Base-by-base conservation (phyloP, 2,797 vertebrate genomes). In the Octomys mimax region DNA sequence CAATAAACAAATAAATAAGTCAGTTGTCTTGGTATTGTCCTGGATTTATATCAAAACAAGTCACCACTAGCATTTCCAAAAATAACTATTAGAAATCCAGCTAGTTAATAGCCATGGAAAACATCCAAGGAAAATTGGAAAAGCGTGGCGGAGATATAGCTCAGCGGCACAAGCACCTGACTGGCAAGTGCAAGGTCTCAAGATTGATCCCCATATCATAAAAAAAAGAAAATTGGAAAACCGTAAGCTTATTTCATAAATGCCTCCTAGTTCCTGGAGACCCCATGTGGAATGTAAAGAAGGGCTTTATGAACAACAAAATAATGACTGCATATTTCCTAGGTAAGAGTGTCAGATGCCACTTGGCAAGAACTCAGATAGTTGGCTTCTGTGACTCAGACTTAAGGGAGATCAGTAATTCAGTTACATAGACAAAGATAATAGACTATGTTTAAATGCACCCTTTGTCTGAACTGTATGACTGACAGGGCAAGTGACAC, bases 41-140 rank as follows among this genome's bases (percentile, higher is more conserved):
- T 75, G 28, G 46, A 80, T 49, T 92, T 95, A 81, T 11, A 78
- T 42, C 42, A 49, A 92, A 92, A 92, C 16, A 91, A 68, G 28
- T 52, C 70, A 70, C 86, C 4, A 12, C 39, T 66, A 66, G 71
- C 82, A 84, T 82, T 94, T 89, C 36, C n/a, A 66, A 92, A 92
- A 82, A n/a, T 61, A 54, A 61, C 21, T 14, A 57, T 24, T 54
- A n/a, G 59, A 91, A 31, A 87, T 77, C 87, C 81, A 84, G n/a
- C 52, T 89, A 52, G 33, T 81, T 62, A 82, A 11, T 14, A 83
- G 79, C 54, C 75, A 75, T 49, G 70, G 78, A 84, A 62, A 89
- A 16, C 42, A 80, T 61, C 71, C 52, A 95, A 21, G 12, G 80
- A 26, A 93, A 82, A 46, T 39, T 52, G 57, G 39, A 78, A 89